Conservation (phyloP, 1,140 invertebrate genomes). For the Drosophila neocordata region DNA sequence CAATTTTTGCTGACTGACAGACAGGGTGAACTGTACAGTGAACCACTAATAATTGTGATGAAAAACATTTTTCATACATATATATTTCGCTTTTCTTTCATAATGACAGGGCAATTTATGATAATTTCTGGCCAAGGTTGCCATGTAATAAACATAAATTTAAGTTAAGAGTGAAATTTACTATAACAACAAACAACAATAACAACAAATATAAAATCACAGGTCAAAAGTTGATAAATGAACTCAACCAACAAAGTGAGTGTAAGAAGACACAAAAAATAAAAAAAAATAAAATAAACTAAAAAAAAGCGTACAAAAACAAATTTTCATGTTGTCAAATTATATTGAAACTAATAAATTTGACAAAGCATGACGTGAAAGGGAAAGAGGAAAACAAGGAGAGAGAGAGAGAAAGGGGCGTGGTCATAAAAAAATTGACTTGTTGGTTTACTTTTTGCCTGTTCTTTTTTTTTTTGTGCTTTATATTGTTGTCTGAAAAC, state of each 20-base stretch:
- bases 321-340: conserved; percentile 74
- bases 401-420: conserved; percentile 24
- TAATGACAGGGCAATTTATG: conserved; percentile 78
- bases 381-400: conserved; percentile 45
- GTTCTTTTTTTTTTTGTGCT: conserved; percentile 32
- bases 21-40: conserved; percentile 30
- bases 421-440: conserved; percentile 63
- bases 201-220: conserved; percentile 33
- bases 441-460: conserved; percentile 50
- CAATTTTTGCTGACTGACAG: conserved; percentile 60
- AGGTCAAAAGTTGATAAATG: conserved; percentile 56
- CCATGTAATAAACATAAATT: conserved; percentile 69
- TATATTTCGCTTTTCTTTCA: conserved; percentile 61
- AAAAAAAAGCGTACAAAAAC: conserved; percentile 36
- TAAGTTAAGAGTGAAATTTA: conserved; percentile 71
- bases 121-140: conserved; percentile 72
- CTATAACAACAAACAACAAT: conserved; percentile 43
- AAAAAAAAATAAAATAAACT: conserved; percentile 14
- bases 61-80: conserved; percentile 72
- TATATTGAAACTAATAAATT: conserved; percentile 79
- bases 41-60: conserved; percentile 29
- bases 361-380: conserved; percentile 65
- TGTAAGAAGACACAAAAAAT: neutral
- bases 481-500: conserved; percentile 72
- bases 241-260: conserved; percentile 17